phyloP scores from a whole-genome alignment of 2,113 vertebrate genomes.

The Cyanoramphus novaezelandiae region DNA sequence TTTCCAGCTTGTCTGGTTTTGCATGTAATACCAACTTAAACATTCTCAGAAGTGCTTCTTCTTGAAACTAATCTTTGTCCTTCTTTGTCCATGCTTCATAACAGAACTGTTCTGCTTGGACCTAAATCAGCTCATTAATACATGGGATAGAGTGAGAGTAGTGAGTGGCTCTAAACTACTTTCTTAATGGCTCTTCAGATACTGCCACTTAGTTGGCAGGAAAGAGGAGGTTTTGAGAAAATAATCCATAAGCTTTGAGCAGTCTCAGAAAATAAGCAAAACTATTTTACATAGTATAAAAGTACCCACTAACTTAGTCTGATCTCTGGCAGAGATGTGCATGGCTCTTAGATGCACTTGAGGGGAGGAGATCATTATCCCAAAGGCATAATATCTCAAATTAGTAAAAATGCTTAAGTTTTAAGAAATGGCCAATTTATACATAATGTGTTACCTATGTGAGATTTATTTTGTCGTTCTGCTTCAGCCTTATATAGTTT shows the following conservation, averaged over 20 bases:
- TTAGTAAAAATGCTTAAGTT: neutral
- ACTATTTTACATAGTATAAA: neutral
- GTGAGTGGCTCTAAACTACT: neutral
- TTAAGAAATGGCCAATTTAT: neutral
- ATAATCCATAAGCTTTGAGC: neutral
- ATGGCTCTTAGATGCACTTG: neutral
- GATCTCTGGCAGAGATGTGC: neutral
- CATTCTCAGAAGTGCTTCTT: neutral
- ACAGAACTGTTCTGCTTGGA: neutral
- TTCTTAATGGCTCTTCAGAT: neutral
- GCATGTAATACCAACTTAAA: neutral
- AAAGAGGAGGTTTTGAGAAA: neutral
- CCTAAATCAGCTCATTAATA: neutral
- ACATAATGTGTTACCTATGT: fast-evolving
- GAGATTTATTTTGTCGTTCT: neutral
- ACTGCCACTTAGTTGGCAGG: neutral
- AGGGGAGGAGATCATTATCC: neutral
- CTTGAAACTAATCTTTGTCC: neutral
- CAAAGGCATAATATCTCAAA: neutral
- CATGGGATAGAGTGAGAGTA: neutral
- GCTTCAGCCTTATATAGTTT: neutral
- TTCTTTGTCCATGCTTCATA: neutral
- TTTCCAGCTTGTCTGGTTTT: neutral
- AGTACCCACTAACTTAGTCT: neutral
- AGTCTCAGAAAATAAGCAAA: neutral